These are phyloP conservation scores for Chrysomallon squamiferum DNA, from an alignment of 1,140 invertebrate genomes.

Conservation along the genomic window DNA sequence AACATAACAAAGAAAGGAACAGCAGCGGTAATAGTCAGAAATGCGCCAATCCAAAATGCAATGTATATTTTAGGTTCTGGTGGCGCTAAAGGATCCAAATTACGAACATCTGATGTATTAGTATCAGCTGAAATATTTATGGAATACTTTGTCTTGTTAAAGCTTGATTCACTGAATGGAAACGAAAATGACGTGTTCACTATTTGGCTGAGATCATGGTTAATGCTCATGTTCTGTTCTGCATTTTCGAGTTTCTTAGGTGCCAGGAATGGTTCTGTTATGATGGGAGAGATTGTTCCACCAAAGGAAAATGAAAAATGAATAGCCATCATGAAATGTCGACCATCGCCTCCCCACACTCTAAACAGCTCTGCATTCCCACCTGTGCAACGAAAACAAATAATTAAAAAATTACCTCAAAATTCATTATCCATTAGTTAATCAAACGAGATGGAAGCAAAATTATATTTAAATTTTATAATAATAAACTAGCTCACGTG, in stretches of 20 bases:
- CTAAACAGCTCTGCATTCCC: slow-evolving; percentile 63
- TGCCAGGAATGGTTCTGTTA: slow-evolving; percentile 36
- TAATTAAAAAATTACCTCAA: not conserved
- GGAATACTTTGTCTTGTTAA: not conserved
- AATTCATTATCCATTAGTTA: not conserved
- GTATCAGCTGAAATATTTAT: too few relatives aligned
- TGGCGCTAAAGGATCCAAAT: not conserved
- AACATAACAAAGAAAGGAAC: slow-evolving; percentile 27
- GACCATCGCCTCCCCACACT: slow-evolving; percentile 63
- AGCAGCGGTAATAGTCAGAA: slow-evolving; percentile 18
- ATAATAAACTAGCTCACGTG: not conserved
- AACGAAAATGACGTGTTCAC: not conserved
- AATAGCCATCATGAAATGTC: slow-evolving; percentile 27
- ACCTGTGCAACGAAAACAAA: slow-evolving; percentile 35
- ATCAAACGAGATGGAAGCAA: not conserved
- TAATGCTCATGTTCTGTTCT: not conserved
- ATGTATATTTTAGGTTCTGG: slow-evolving; percentile 17
- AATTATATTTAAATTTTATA: not conserved
- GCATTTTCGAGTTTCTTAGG: too few relatives aligned
- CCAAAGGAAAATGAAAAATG: slow-evolving; percentile 42
- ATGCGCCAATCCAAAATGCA: slow-evolving; percentile 25
- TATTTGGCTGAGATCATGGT: too few relatives aligned
- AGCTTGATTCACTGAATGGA: not conserved
- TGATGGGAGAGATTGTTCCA: slow-evolving; percentile 35
- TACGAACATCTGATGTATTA: too few relatives aligned